Conservation (phyloP, 2,888 invertebrate genomes). For the Choreutis nemorana region DNA sequence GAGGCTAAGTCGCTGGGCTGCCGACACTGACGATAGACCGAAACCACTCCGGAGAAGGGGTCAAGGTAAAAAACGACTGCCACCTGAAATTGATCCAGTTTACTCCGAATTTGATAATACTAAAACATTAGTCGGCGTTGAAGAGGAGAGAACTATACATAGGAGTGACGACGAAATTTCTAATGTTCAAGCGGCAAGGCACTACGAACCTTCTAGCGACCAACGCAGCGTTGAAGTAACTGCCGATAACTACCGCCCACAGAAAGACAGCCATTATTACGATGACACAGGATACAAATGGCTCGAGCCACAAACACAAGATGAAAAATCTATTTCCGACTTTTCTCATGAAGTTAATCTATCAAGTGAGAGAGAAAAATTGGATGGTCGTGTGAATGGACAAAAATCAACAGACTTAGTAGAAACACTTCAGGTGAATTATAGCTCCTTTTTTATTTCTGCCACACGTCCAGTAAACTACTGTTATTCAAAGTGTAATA, state of each 20-base stretch:
- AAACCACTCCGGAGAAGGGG: slow-evolving; percentile 39
- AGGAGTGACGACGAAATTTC: too few relatives aligned
- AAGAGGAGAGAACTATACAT: background rate
- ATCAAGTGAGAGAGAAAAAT: slow-evolving; percentile 14
- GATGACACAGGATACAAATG: background rate
- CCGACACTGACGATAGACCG: slow-evolving; percentile 32
- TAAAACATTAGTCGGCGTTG: background rate
- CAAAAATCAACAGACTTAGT: too few relatives aligned
- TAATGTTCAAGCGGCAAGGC: too few relatives aligned
- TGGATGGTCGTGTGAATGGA: slow-evolving; percentile 6
- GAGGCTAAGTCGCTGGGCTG: slow-evolving; percentile 37
- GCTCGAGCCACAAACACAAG: slow-evolving; percentile 10
- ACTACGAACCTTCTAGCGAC: too few relatives aligned
- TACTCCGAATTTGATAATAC: background rate
- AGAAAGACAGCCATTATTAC: too few relatives aligned
- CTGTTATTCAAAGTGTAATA: too few relatives aligned
- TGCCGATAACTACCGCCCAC: too few relatives aligned
- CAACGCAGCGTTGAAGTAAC: too few relatives aligned
- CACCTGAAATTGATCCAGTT: background rate
- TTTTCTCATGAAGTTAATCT: slow-evolving; percentile 28
- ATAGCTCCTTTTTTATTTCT: too few relatives aligned
- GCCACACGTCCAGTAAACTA: too few relatives aligned
- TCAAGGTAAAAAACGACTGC: slow-evolving; percentile 35
- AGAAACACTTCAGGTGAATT: too few relatives aligned
- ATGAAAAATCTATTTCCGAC: slow-evolving; percentile 38